A percentile compares a stretch with the other conserved stretches of the same genome.
phyloP scores from a whole-genome alignment of 2,797 vertebrate species.

The Cossypha caffra region DNA sequence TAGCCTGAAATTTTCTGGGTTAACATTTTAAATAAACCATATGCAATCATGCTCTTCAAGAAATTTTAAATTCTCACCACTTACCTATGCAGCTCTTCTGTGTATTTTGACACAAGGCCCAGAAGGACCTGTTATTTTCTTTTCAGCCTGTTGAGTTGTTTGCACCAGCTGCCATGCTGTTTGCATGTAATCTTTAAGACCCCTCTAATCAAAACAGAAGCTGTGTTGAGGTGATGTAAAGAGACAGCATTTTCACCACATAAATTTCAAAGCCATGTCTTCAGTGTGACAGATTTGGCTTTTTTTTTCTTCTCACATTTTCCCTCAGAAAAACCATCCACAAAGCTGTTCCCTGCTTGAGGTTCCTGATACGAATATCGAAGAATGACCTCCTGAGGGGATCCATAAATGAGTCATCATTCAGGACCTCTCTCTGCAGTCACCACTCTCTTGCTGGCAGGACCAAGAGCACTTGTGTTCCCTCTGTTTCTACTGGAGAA shows the following conservation, averaged over 20 bases:
- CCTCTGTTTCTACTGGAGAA: constrained; percentile 67
- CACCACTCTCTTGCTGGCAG: constrained; percentile 56
- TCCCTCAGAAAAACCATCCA: constrained; percentile 72
- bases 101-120: not conserved
- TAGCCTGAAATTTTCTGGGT: not conserved
- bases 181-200: not conserved
- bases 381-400: constrained; percentile 66
- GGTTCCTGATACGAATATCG: constrained; percentile 62
- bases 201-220: not conserved
- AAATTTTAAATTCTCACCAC: not conserved
- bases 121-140: not conserved
- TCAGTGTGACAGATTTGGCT: not conserved
- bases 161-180: not conserved
- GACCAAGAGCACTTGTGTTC: constrained; percentile 58
- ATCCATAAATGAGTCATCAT: constrained; percentile 66
- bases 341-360: constrained; percentile 71
- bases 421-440: constrained; percentile 69
- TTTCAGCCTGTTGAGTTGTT: not conserved
- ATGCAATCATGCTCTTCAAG: not conserved
- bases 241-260: rapidly evolving
- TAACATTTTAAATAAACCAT: not conserved
- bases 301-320: not conserved
- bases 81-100: not conserved
- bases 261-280: not conserved
- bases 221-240: not conserved